Conservation (phyloP, 2,888 invertebrate species). For the Calameuta idolon region DNA sequence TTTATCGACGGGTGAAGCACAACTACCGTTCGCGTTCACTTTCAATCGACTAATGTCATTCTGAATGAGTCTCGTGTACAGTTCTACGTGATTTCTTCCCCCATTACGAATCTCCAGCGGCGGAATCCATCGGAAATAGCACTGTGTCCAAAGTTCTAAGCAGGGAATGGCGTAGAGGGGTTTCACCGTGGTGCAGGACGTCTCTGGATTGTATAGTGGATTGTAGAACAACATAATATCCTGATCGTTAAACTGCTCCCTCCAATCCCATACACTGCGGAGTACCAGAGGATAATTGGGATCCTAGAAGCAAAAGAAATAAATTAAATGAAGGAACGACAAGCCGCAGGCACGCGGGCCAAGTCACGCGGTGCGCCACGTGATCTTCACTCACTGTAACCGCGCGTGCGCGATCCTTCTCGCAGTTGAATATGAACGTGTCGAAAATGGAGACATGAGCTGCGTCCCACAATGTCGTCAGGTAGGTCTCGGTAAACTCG, state of each 20-base stretch:
- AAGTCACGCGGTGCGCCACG: background rate
- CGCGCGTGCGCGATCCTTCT: conserved; percentile 80
- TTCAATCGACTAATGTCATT: conserved; percentile 68
- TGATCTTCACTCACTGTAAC: conserved; percentile 68
- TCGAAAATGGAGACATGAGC: conserved; percentile 90
- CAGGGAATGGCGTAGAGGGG: conserved; percentile 71
- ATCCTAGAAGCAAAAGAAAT: conserved; percentile 58
- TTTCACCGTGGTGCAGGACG: conserved; percentile 51
- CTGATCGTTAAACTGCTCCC: conserved; percentile 84
- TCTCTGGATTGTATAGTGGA: conserved; percentile 75
- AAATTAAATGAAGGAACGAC: conserved; percentile 9
- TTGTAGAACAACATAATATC: conserved; percentile 88
- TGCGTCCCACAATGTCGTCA: conserved; percentile 93
- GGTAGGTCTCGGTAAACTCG: conserved; percentile 92
- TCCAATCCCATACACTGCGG: conserved; percentile 92
- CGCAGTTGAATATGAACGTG: conserved; percentile 92
- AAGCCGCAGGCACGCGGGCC: background rate
- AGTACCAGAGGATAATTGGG: conserved; percentile 71
- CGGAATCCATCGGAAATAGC: conserved; percentile 91
- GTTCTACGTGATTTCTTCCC: conserved; percentile 73
- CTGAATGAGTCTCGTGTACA: conserved; percentile 68
- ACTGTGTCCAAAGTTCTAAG: conserved; percentile 86
- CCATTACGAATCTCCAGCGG: conserved; percentile 82
- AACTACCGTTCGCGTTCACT: conserved; percentile 51
- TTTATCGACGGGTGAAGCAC: conserved; percentile 50